Percentiles rank a stretch among this genome's conserved stretches.
Conservation (phyloP, 2,113 vertebrate genomes). For the Zosterops lateralis region DNA sequence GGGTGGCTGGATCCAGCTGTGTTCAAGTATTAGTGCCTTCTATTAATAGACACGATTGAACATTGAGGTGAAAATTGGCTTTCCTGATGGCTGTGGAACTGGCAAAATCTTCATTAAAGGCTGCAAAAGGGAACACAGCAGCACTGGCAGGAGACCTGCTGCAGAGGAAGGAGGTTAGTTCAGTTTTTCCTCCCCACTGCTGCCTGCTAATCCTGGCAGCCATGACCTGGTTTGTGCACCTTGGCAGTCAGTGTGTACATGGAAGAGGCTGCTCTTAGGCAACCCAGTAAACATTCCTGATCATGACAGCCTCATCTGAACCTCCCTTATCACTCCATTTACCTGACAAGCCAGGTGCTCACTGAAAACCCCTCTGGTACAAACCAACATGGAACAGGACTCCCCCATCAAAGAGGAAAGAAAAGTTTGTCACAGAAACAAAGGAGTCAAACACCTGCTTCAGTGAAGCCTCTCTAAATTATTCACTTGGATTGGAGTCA, state of each 20-base stretch:
- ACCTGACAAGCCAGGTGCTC: not conserved
- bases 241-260: fast-evolving
- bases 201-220: not conserved
- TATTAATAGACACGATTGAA: not conserved
- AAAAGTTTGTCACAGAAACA: not conserved
- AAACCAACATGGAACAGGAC: not conserved
- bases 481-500: not conserved
- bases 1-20: not conserved
- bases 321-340: not conserved
- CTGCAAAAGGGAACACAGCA: not conserved
- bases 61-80: not conserved
- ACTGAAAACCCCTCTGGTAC: not conserved
- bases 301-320: not conserved
- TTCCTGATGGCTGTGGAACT: not conserved
- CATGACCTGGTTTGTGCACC: not conserved
- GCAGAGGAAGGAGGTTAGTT: not conserved
- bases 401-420: not conserved
- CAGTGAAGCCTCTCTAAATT: not conserved
- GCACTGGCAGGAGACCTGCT: not conserved
- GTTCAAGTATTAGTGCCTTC: not conserved
- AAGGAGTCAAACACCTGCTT: not conserved
- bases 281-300: not conserved
- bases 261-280: not conserved
- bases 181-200: not conserved
- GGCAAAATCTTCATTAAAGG: not conserved